Base-by-base conservation (phyloP, 2,113 vertebrate genomes). In the Genyomyrus donnyi region DNA sequence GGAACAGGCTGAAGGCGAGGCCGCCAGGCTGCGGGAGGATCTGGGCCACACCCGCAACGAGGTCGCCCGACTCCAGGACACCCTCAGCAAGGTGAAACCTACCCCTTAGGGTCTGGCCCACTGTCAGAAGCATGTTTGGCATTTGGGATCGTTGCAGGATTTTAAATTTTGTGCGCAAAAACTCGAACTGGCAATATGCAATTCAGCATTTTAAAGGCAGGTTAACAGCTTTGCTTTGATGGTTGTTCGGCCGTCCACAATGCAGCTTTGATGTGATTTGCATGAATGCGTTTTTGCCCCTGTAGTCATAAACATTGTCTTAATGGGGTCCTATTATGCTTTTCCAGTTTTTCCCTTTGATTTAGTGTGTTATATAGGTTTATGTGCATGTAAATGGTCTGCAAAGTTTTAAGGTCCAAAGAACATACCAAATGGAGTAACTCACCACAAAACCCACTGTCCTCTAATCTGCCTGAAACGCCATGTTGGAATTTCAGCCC, bases 1-100 rank as follows among this genome's bases (percentile, higher is more conserved):
- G 88, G 98, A 99, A 70, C 97, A 98, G 90, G 98, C 98, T 0
- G 97, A 99, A 93, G 93, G 95, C 1, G 91, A 97, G 93, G 97
- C 97, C 21, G 94, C 95, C 0, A 95, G 95, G 89, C 93, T 98
- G 90, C 97, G 98, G 90, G 96, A 98, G 31, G 96, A 99, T 84
- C 94, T 98, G 91, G 96, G 96, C 2, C 97, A 98, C 89, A 96
- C 96, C 24, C 96, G 96, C 80, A 94, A 94, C 0, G 97, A 99
- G 1, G 96, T 97, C 90, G 95, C 93, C 35, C 95, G 96, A 3
- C 89, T 98, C 89, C 98, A 98, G 83, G 98, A 98, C 91, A 90
- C 97, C 87, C 94, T 98, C 87, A 96, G 94, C 80, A 99, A 99
- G 98, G 98, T 99, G 89, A 91, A 93, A 90, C n/a, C 53, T 42